Evolutionary conservation across 2,113 vertebrate genomes (phyloP).

Genomic region (Otolemur garnettii): DNA sequence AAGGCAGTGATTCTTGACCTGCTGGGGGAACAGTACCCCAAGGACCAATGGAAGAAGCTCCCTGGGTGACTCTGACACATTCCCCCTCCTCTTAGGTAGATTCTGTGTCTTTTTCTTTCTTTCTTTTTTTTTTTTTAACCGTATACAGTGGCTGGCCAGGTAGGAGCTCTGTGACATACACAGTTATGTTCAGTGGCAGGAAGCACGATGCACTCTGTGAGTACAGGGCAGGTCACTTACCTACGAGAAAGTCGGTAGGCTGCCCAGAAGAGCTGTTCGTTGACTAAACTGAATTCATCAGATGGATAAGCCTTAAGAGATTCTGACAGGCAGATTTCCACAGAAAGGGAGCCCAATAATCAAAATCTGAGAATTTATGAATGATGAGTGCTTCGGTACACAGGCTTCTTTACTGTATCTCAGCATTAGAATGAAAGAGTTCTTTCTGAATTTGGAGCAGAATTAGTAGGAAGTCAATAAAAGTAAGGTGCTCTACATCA

Average conservation of each 20-base stretch:
- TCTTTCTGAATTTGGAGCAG: constrained; percentile 11
- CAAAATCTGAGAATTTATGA: background rate
- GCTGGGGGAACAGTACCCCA: too few relatives aligned
- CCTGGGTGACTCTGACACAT: background rate
- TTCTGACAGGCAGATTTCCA: background rate
- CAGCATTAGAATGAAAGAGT: background rate
- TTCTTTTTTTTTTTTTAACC: background rate
- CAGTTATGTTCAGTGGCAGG: background rate
- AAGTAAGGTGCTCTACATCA: background rate
- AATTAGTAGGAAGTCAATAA: background rate
- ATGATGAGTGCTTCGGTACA: background rate
- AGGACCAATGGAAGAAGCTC: background rate
- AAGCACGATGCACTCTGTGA: background rate
- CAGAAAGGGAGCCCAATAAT: background rate
- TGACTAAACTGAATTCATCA: background rate
- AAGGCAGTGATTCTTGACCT: background rate
- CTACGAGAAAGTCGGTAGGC: background rate
- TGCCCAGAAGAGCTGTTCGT: background rate
- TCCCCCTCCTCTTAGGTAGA: background rate
- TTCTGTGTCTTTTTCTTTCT: background rate
- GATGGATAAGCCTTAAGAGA: background rate
- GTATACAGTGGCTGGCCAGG: background rate
- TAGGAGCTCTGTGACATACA: background rate
- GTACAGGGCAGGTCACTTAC: background rate
- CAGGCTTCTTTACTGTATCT: background rate